Conservation (phyloP, 2,888 invertebrate genomes). For the Chloroclystis v-ata region DNA sequence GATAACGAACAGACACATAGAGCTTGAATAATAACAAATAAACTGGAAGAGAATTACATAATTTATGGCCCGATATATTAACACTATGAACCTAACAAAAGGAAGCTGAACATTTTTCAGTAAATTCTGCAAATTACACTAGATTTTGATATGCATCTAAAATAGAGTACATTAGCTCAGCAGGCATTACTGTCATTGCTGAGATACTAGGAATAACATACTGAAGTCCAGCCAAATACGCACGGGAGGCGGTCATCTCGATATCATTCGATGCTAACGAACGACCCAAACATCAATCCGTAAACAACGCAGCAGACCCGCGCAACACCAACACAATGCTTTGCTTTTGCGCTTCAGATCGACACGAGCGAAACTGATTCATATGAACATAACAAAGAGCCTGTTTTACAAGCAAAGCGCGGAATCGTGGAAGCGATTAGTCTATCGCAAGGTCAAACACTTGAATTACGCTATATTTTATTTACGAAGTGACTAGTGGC, state of each 20-base stretch:
- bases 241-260: conserved; percentile 16
- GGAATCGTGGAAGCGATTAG: conserved; percentile 36
- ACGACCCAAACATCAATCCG: conserved; percentile 12
- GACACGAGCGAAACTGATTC: conserved; percentile 20
- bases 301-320: conserved; percentile 10
- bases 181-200: conserved; percentile 17
- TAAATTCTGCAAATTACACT: no score
- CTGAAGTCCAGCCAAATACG: conserved; percentile 43
- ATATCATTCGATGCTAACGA: conserved; percentile 8
- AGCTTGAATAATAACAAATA: no score
- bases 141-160: conserved; percentile 4
- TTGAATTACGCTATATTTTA: conserved; percentile 37
- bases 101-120: no score
- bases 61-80: no score
- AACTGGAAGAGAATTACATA: no score
- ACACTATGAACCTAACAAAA: no score
- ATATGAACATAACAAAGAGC: conserved; percentile 19
- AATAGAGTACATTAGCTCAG: conserved; percentile 9
- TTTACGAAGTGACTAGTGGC: conserved; percentile 22
- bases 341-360: conserved; percentile 13
- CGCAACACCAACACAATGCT: background rate
- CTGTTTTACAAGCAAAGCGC: conserved; percentile 13
- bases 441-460: conserved; percentile 47
- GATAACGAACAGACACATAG: no score
- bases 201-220: conserved; percentile 33